phyloP scores from a whole-genome alignment of 2,113 vertebrate genomes.

The Dicerorhinus sumatrensis region DNA sequence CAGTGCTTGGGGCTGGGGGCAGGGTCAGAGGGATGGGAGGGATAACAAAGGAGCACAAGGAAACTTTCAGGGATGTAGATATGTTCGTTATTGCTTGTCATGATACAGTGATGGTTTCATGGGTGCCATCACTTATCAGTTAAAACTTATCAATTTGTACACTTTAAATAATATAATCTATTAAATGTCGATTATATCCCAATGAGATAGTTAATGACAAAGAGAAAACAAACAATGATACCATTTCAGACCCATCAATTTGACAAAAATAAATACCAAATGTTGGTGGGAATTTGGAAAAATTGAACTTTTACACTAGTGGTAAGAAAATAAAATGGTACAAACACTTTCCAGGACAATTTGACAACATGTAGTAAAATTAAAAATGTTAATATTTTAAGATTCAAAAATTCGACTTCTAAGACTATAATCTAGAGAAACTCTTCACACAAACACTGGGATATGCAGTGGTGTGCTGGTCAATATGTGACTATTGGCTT shows the following conservation, averaged over 20 bases:
- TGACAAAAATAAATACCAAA: slow-evolving; percentile 23
- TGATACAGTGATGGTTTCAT: neutral
- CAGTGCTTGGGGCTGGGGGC: neutral
- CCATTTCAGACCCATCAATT: neutral
- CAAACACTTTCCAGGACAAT: slow-evolving; percentile 3
- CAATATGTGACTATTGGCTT: neutral
- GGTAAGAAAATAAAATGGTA: neutral
- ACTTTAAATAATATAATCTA: neutral
- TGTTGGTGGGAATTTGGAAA: neutral
- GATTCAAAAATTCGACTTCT: neutral
- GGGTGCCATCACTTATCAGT: neutral
- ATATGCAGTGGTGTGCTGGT: neutral
- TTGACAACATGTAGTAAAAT: neutral
- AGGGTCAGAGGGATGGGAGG: neutral
- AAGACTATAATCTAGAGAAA: neutral
- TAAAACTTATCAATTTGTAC: neutral
- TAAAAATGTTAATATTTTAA: neutral
- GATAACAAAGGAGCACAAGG: neutral
- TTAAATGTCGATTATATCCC: neutral
- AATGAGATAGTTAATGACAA: neutral
- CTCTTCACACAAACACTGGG: neutral
- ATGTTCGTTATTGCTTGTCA: neutral
- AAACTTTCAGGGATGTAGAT: neutral
- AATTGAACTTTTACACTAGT: neutral
- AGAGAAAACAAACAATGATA: neutral